phyloP scores from a whole-genome alignment of 2,797 vertebrate species.

The Etheostoma nigrum region DNA sequence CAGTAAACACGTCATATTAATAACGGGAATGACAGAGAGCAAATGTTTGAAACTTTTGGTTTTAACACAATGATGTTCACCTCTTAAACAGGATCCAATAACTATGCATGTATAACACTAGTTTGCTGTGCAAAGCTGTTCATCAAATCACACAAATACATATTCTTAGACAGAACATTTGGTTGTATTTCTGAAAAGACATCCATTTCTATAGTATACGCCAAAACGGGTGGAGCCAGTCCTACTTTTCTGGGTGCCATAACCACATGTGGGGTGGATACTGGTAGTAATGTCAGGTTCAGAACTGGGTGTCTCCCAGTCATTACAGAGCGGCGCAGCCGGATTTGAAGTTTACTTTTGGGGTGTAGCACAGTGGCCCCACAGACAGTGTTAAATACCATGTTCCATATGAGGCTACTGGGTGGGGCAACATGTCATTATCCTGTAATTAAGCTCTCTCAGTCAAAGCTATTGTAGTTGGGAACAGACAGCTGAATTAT shows the following conservation, averaged over 20 bases:
- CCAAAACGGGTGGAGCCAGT: slow-evolving; percentile 29
- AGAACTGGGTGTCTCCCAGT: slow-evolving; percentile 58
- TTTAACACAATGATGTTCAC: not conserved
- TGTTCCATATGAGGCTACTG: slow-evolving; percentile 68
- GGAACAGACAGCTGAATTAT: slow-evolving; percentile 41
- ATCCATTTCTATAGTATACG: slow-evolving; percentile 7
- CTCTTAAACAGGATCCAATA: not conserved
- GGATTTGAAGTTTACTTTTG: slow-evolving; percentile 77
- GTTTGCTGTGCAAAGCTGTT: slow-evolving; percentile 2
- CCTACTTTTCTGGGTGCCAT: slow-evolving; percentile 23
- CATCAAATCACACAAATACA: slow-evolving; percentile 17
- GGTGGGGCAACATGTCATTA: slow-evolving; percentile 74
- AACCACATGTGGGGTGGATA: slow-evolving; percentile 69
- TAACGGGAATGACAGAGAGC: not conserved
- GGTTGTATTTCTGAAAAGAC: slow-evolving; percentile 16
- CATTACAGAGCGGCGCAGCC: slow-evolving; percentile 67
- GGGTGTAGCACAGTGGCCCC: slow-evolving; percentile 72
- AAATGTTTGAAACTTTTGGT: slow-evolving; percentile 5
- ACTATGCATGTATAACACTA: not conserved
- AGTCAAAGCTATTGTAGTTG: slow-evolving; percentile 38
- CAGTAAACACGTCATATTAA: not conserved
- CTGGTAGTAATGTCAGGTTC: slow-evolving; percentile 65
- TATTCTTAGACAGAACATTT: slow-evolving; percentile 32
- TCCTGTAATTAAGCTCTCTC: slow-evolving; percentile 67
- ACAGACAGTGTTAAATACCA: slow-evolving; percentile 66